phyloP scores from a whole-genome alignment of 1,140 invertebrate species.

The Cepaea nemoralis region DNA sequence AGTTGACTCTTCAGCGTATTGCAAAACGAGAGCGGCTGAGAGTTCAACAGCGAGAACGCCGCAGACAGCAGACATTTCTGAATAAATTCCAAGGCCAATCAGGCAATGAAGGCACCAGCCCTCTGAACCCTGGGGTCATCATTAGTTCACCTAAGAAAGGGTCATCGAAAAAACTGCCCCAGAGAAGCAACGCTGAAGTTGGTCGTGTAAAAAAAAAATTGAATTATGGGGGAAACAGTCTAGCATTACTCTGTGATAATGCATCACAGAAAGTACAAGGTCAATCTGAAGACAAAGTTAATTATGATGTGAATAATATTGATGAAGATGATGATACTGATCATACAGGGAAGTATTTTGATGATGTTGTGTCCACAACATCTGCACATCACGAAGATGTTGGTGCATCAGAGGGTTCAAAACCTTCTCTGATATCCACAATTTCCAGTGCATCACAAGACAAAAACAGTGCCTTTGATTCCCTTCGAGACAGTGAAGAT shows the following conservation, averaged over 20 bases:
- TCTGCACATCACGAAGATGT: not conserved
- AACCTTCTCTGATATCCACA: not conserved
- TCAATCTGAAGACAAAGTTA: not conserved
- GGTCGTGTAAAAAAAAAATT: not conserved
- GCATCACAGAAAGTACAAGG: not conserved
- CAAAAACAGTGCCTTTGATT: not conserved
- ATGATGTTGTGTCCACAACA: not conserved
- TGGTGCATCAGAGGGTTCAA: not conserved
- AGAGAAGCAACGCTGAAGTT: not conserved
- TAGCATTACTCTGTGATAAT: not conserved
- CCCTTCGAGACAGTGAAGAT: not conserved
- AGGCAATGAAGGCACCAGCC: not conserved
- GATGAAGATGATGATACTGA: no score
- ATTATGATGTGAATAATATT: not conserved
- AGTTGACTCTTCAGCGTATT: not conserved
- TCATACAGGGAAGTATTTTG: not conserved
- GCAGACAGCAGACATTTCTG: not conserved
- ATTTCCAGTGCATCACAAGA: not conserved
- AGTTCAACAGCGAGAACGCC: conserved; percentile 1
- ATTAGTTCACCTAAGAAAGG: conserved; percentile 10
- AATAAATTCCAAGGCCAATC: not conserved
- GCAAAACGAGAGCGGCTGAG: conserved; percentile 15
- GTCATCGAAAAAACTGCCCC: not conserved
- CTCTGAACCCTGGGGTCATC: not conserved
- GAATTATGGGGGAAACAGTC: not conserved